Percentiles rank a stretch among this genome's conserved stretches.
Conservation (phyloP, 2,113 vertebrate genomes). For the Fulica atra region DNA sequence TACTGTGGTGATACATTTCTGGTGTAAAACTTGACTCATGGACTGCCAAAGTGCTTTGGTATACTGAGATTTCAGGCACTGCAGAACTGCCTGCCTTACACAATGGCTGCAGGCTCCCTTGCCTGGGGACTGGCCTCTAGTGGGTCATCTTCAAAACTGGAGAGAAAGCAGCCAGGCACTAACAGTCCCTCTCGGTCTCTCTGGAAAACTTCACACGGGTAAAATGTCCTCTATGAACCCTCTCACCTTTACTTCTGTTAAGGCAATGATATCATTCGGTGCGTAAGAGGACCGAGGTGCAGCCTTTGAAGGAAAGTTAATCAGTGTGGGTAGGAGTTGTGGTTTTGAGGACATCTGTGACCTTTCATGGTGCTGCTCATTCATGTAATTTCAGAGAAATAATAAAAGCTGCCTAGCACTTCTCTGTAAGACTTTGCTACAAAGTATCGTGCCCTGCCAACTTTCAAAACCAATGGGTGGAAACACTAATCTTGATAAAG, state of each 20-base stretch:
- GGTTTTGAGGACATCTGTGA: not conserved
- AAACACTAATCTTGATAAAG: not conserved
- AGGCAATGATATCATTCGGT: not conserved
- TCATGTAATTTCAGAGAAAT: not conserved
- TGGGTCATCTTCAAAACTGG: not conserved
- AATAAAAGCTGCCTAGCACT: not conserved
- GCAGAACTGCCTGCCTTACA: not conserved
- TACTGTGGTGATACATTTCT: not conserved
- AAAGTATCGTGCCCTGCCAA: not conserved
- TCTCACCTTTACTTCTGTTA: not conserved
- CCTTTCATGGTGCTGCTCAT: not conserved
- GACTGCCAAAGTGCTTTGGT: not conserved
- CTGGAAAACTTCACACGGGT: not conserved
- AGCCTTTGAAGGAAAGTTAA: not conserved
- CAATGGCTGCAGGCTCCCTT: not conserved
- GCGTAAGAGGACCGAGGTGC: rapidly evolving
- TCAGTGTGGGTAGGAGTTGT: not conserved
- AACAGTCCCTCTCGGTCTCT: not conserved
- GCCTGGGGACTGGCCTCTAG: not conserved
- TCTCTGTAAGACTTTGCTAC: not conserved
- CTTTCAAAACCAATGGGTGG: not conserved
- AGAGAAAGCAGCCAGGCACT: not conserved
- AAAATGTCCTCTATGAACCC: not conserved
- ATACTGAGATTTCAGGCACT: not conserved
- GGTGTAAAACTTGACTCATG: not conserved